Evolutionary conservation across 2,113 vertebrate genomes (phyloP).

Genomic region (Scomber colias): DNA sequence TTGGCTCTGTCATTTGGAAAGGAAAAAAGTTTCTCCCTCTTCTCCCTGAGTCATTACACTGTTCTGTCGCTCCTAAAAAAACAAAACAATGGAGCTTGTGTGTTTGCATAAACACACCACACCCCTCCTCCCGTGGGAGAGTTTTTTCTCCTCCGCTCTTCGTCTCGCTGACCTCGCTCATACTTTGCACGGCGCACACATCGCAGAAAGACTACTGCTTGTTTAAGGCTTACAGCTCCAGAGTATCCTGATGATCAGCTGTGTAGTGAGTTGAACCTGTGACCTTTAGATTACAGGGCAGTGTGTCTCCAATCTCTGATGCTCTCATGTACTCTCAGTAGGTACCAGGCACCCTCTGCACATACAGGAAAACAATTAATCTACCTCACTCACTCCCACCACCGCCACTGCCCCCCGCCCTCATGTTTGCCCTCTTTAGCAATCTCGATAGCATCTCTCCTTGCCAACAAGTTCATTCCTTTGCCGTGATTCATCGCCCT

Average conservation of each 20-base stretch:
- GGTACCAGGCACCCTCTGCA: slow-evolving; percentile 7
- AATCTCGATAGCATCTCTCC: slow-evolving; percentile 68
- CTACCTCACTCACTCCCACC: neutral
- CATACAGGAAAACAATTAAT: slow-evolving; percentile 55
- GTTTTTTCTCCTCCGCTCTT: slow-evolving; percentile 15
- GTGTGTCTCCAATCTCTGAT: slow-evolving; percentile 31
- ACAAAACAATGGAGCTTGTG: slow-evolving; percentile 31
- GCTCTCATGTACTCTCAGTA: slow-evolving; percentile 18
- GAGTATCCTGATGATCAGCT: slow-evolving; percentile 20
- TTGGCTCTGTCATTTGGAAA: slow-evolving; percentile 36
- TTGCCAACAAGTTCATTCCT: slow-evolving; percentile 67
- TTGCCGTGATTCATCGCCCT: slow-evolving; percentile 70
- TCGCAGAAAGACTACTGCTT: slow-evolving; percentile 16
- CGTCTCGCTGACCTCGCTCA: slow-evolving; percentile 20
- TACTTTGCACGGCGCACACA: neutral
- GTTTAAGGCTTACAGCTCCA: slow-evolving; percentile 21
- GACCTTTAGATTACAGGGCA: slow-evolving; percentile 47
- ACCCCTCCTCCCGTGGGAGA: neutral
- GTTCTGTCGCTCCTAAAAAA: neutral
- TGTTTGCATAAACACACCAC: slow-evolving; percentile 31
- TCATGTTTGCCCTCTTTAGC: slow-evolving; percentile 63
- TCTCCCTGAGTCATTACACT: slow-evolving; percentile 26
- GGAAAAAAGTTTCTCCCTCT: slow-evolving; percentile 29
- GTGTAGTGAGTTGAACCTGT: neutral
- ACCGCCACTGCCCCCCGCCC: neutral